phyloP scores from a whole-genome alignment of 1,140 invertebrate genomes.

The Drosophila quadrilineata region DNA sequence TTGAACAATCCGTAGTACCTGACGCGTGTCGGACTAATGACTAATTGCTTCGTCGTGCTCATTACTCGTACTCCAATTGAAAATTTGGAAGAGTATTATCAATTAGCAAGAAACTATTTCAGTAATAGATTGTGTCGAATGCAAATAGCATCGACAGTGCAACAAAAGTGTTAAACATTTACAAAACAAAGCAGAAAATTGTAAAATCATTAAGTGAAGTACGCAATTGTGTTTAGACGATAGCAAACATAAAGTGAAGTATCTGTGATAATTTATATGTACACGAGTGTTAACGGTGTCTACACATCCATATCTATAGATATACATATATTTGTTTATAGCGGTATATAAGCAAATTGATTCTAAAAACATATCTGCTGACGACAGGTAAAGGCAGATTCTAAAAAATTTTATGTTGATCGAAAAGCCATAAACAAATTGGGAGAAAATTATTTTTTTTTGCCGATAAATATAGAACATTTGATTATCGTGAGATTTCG shows the following conservation, averaged over 20 bases:
- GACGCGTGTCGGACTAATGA: constrained; percentile 53
- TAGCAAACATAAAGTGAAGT: constrained; percentile 41
- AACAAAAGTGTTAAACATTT: neutral
- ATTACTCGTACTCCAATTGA: constrained; percentile 6
- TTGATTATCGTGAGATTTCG: constrained; percentile 12
- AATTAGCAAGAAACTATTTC: neutral
- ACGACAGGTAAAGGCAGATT: too few species aligned
- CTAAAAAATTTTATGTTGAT: too few species aligned
- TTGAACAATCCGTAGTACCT: constrained; percentile 46
- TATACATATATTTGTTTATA: too few species aligned
- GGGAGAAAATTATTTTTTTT: neutral
- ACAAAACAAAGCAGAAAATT: constrained; percentile 9
- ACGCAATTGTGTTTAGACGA: constrained; percentile 38
- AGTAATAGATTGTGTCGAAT: neutral
- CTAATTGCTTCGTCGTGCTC: constrained; percentile 50
- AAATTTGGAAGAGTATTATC: constrained; percentile 10
- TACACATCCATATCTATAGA: too few species aligned
- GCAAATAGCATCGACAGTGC: neutral
- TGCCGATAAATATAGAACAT: neutral
- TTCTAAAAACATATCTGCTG: too few species aligned
- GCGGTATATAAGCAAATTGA: constrained; percentile 5
- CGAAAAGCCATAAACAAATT: constrained; percentile 8
- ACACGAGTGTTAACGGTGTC: constrained; percentile 5
- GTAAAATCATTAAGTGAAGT: constrained; percentile 37
- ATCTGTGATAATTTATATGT: constrained; percentile 19